Conservation (phyloP, 2,797 vertebrate genomes). For the Semaprochilodus insignis region DNA sequence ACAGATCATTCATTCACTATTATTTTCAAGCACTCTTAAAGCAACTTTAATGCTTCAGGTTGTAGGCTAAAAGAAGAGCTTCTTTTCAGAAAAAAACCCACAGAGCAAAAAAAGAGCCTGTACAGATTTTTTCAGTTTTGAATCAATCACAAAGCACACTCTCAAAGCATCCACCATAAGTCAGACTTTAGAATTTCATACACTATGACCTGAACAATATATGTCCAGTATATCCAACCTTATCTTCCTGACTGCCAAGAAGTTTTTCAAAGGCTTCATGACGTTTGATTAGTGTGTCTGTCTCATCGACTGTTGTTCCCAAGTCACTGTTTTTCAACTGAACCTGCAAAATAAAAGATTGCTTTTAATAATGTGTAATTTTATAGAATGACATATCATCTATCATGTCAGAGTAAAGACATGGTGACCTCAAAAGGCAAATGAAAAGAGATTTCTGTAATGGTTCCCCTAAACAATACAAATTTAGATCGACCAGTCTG, state of each 20-base stretch:
- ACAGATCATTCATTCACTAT: slow-evolving; percentile 1
- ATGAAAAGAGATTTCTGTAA: not conserved
- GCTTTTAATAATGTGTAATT: not conserved
- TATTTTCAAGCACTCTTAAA: not conserved
- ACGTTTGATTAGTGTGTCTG: slow-evolving; percentile 83
- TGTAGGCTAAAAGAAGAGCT: not conserved
- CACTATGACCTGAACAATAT: not conserved
- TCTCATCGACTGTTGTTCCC: slow-evolving; percentile 83
- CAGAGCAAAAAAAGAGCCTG: not conserved
- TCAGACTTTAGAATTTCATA: not conserved
- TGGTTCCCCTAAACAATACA: not conserved
- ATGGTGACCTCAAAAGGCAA: not conserved
- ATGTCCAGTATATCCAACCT: slow-evolving; percentile 74
- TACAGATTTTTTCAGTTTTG: too few species aligned
- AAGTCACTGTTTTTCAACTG: slow-evolving; percentile 83
- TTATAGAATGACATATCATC: not conserved
- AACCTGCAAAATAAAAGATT: slow-evolving; percentile 69
- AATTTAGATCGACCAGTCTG: not conserved
- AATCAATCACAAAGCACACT: not conserved
- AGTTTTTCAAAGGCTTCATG: slow-evolving; percentile 91
- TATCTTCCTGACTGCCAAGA: slow-evolving; percentile 86
- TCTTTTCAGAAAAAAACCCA: not conserved
- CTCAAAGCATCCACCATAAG: not conserved
- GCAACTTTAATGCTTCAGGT: not conserved
- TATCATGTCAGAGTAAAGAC: not conserved